These are phyloP conservation scores for Scytalopus superciliaris DNA, from an alignment of 2,113 vertebrate genomes.

Conservation along the genomic window DNA sequence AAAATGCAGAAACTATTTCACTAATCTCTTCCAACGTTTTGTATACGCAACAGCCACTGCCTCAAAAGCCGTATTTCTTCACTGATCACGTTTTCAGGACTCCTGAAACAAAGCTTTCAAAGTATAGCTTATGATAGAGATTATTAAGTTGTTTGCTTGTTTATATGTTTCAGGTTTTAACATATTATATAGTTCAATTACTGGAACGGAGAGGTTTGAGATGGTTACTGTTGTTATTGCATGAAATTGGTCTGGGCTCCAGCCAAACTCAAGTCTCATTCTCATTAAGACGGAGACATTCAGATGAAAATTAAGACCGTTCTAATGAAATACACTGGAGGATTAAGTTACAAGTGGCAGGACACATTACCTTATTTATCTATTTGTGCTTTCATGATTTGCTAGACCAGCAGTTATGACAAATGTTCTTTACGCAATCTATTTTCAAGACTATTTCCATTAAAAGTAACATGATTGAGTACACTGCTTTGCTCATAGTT, in stretches of 20 bases:
- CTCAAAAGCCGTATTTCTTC: not conserved
- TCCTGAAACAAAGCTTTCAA: not conserved
- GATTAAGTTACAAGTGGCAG: constrained; percentile 68
- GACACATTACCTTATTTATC: constrained; percentile 59
- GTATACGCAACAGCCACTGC: not conserved
- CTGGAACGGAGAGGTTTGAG: constrained; percentile 27
- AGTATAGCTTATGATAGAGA: not conserved
- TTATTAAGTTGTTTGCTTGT: not conserved
- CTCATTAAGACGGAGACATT: constrained; percentile 13
- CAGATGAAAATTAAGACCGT: constrained; percentile 64
- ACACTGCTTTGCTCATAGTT: constrained; percentile 18
- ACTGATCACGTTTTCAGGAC: not conserved
- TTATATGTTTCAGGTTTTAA: not conserved
- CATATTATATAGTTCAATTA: not conserved
- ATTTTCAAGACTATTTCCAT: constrained; percentile 63
- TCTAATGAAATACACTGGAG: constrained; percentile 34
- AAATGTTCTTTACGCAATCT: constrained; percentile 16
- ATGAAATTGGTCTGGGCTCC: constrained; percentile 60
- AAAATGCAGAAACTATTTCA: constrained; percentile 33
- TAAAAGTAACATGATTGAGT: constrained; percentile 65
- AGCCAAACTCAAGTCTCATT: constrained; percentile 55
- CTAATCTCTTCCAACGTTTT: constrained; percentile 38
- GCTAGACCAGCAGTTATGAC: constrained; percentile 57
- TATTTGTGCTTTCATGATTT: constrained; percentile 22
- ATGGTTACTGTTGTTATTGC: constrained; percentile 56